phyloP scores from a whole-genome alignment of 2,113 vertebrate species.

The Pipa parva region DNA sequence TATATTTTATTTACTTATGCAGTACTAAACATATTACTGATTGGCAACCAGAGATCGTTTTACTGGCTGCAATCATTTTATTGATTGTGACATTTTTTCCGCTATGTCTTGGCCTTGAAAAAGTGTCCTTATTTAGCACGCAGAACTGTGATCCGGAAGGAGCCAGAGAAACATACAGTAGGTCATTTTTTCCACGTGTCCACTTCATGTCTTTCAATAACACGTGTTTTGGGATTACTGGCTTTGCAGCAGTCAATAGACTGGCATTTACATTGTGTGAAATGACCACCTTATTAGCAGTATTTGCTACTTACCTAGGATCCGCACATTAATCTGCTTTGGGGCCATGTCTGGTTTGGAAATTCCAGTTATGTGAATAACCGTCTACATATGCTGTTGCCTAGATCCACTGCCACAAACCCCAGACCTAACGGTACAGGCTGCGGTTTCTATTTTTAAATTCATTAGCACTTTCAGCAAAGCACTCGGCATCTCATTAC shows the following conservation, averaged over 20 bases:
- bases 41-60: too few species aligned
- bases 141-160: background rate
- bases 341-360: background rate
- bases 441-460: constrained; percentile 29
- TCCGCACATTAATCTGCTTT: constrained; percentile 12
- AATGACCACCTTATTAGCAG: constrained; percentile 16
- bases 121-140: background rate
- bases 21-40: too few species aligned
- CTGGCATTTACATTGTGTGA: constrained; percentile 22
- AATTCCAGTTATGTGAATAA: constrained; percentile 33
- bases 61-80: too few species aligned
- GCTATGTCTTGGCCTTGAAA: background rate
- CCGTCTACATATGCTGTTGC: constrained; percentile 20
- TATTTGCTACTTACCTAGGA: constrained; percentile 16
- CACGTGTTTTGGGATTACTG: constrained; percentile 7
- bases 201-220: background rate
- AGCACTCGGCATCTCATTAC: constrained; percentile 34
- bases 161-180: background rate
- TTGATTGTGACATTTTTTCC: background rate
- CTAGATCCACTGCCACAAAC: constrained; percentile 12
- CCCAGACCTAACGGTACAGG: constrained; percentile 16
- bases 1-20: too few species aligned
- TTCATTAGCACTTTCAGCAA: constrained; percentile 34
- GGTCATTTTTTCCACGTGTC: background rate
- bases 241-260: background rate